Evolutionary conservation across 2,888 invertebrate genomes (phyloP).

Genomic region (Volucella inanis): DNA sequence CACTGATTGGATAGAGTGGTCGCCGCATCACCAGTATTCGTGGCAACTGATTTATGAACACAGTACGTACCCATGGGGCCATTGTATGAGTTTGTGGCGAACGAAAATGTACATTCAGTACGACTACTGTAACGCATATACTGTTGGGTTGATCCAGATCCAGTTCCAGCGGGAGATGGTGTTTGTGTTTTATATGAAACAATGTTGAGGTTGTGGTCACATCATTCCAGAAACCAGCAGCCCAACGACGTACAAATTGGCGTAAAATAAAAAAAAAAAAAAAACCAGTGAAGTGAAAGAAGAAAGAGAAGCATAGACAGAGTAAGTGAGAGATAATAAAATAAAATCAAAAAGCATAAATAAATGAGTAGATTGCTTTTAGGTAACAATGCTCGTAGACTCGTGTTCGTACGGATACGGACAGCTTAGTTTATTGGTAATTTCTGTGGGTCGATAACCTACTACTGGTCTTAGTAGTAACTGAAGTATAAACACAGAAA

Average conservation of each 20-base stretch:
- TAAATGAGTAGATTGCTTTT: conserved; percentile 52
- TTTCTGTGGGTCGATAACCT: conserved; percentile 42
- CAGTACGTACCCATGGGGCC: conserved; percentile 97
- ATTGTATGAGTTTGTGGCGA: conserved; percentile 98
- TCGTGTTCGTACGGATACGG: background rate
- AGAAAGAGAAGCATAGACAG: conserved; percentile 26
- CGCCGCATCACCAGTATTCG: conserved; percentile 96
- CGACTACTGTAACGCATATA: conserved; percentile 97
- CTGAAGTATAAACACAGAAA: conserved; percentile 18
- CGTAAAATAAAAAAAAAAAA: background rate
- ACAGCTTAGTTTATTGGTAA: conserved; percentile 59
- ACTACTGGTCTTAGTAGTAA: background rate
- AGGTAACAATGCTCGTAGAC: conserved; percentile 3
- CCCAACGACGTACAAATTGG: conserved; percentile 20
- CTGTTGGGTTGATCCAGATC: conserved; percentile 82
- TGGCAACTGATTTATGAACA: conserved; percentile 98
- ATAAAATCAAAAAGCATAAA: conserved; percentile 38
- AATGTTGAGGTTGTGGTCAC: conserved; percentile 74
- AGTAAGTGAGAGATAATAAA: conserved; percentile 8
- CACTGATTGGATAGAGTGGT: conserved; percentile 85
- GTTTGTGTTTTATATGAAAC: background rate
- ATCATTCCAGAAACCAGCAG: conserved; percentile 8
- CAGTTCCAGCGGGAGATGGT: too few relatives aligned
- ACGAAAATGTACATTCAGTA: conserved; percentile 98
- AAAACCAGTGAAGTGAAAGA: too few relatives aligned